A percentile compares a stretch with the other conserved stretches of the same genome.
Evolutionary conservation across 2,888 invertebrate genomes (phyloP).

Genomic region (Polia nebulosa): DNA sequence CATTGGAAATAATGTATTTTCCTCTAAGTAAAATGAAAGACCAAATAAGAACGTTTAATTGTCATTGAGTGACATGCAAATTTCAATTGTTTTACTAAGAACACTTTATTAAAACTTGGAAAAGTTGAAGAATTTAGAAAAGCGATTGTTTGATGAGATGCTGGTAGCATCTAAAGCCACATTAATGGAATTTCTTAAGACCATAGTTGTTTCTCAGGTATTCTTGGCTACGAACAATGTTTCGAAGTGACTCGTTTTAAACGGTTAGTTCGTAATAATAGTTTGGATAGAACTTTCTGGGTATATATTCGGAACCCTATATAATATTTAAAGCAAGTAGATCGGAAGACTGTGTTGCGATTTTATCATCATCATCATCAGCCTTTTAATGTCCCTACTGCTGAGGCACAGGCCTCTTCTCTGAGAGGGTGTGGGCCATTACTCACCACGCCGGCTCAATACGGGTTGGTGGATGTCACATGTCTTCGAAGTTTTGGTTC

Average conservation of each 20-base stretch:
- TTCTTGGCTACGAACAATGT: slow-evolving; percentile 2
- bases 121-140: slow-evolving; percentile 21
- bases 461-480: too few relatives aligned
- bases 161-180: slow-evolving; percentile 11
- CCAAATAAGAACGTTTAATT: slow-evolving; percentile 18
- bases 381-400: too few relatives aligned
- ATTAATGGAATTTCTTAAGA: slow-evolving; percentile 30
- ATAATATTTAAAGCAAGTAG: neutral
- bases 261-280: slow-evolving; percentile 6
- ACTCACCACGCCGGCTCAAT: too few relatives aligned
- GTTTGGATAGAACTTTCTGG: slow-evolving; percentile 11
- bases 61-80: slow-evolving; percentile 21
- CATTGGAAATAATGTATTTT: neutral
- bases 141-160: slow-evolving; percentile 31
- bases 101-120: slow-evolving; percentile 42
- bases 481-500: too few relatives aligned
- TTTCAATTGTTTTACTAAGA: slow-evolving; percentile 18
- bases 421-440: too few relatives aligned
- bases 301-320: neutral
- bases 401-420: too few relatives aligned
- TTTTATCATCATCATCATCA: too few relatives aligned
- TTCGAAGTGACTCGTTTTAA: slow-evolving; percentile 17
- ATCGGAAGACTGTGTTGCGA: neutral
- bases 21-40: neutral
- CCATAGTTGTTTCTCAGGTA: slow-evolving; percentile 26